Percentiles rank a stretch among this genome's conserved stretches.
These are phyloP conservation scores for Oncorhynchus gorbuscha DNA, from an alignment of 2,113 vertebrate species.

Conservation along the genomic window DNA sequence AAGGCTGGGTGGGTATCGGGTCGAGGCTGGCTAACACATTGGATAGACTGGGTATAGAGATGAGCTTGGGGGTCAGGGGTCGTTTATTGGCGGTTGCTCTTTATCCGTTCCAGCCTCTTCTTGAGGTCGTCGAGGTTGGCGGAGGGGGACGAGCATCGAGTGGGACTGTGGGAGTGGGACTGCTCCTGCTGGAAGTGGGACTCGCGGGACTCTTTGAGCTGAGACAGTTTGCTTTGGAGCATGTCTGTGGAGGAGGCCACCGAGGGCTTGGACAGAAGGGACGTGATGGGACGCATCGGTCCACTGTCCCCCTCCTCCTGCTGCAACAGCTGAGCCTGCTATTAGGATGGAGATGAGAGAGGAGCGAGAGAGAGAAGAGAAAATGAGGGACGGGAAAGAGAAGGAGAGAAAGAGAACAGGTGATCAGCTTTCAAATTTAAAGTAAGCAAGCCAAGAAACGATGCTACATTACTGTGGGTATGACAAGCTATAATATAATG, in stretches of 20 bases:
- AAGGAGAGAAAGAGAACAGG: background rate
- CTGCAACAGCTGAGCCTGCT: constrained; percentile 29
- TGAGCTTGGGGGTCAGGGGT: background rate
- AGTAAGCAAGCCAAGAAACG: too few species aligned
- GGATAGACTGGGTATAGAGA: background rate
- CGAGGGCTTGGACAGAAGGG: constrained; percentile 87
- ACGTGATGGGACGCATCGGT: constrained; percentile 80
- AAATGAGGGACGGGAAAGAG: too few species aligned
- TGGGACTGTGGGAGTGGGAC: constrained; percentile 69
- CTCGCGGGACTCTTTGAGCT: constrained; percentile 95
- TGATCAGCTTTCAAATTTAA: too few species aligned
- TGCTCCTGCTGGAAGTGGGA: constrained; percentile 92
- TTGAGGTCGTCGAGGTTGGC: constrained; percentile 98
- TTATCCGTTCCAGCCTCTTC: constrained; percentile 98
- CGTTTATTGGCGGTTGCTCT: constrained; percentile 90
- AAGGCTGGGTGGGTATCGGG: too few species aligned
- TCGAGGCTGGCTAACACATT: constrained; percentile 13
- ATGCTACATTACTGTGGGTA: too few species aligned
- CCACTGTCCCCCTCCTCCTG: constrained; percentile 81
- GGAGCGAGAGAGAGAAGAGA: background rate
- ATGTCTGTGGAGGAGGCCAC: constrained; percentile 96
- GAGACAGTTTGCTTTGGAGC: constrained; percentile 97
- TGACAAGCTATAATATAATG: too few species aligned
- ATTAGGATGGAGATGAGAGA: background rate
- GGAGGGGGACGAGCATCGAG: constrained; percentile 79